These are phyloP conservation scores for Leptopilina syphax DNA, from an alignment of 2,888 invertebrate genomes.

Conservation along the genomic window DNA sequence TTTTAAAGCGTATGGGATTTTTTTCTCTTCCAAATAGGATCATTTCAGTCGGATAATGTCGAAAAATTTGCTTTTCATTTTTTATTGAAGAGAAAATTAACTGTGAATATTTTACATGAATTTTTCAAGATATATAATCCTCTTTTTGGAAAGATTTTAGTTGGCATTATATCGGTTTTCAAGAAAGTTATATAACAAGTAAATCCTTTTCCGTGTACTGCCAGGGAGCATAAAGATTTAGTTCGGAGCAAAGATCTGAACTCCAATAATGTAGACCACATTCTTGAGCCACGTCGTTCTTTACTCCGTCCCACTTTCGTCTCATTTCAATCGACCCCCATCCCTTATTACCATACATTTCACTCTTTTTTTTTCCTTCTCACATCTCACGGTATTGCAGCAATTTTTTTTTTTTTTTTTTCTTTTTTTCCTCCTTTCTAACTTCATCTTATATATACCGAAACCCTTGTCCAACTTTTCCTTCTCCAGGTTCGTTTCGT, in stretches of 20 bases:
- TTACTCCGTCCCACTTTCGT: constrained; percentile 30
- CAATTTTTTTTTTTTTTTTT: neutral
- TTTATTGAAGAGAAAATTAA: no score
- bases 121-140: neutral
- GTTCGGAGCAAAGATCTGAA: constrained; percentile 34
- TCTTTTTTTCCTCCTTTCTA: neutral
- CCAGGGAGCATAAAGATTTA: constrained; percentile 38
- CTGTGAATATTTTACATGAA: no score
- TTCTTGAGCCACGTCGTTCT: constrained; percentile 34
- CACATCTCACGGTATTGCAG: constrained; percentile 22
- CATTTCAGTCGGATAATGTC: no score
- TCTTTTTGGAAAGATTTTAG: constrained; percentile 6
- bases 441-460: constrained; percentile 1
- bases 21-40: no score
- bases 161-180: constrained; percentile 17
- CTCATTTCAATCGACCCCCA: constrained; percentile 38
- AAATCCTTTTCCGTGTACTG: constrained; percentile 37
- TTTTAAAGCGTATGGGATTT: no score
- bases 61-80: no score
- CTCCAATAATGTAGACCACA: constrained; percentile 37
- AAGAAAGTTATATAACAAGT: constrained; percentile 34
- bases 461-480: constrained; percentile 15
- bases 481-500: constrained; percentile 1
- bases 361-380: constrained; percentile 4
- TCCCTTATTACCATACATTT: constrained; percentile 38